phyloP scores from a whole-genome alignment of 2,113 vertebrate genomes.

The Jaculus jaculus region DNA sequence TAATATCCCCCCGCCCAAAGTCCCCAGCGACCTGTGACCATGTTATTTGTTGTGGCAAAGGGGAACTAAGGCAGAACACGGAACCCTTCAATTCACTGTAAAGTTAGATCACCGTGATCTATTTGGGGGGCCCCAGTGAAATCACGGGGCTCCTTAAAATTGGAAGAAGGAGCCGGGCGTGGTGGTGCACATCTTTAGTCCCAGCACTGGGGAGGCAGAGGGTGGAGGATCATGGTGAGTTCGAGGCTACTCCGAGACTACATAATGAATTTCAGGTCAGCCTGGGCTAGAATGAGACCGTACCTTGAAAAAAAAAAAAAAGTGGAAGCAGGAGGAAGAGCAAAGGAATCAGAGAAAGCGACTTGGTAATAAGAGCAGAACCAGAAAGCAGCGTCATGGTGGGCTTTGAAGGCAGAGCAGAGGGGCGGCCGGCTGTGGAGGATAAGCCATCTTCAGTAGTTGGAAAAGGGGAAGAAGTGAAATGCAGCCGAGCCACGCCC shows the following conservation, averaged over 20 bases:
- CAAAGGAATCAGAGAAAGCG: neutral
- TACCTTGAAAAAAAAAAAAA: too few species aligned
- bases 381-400: accelerated
- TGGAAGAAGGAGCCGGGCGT: neutral
- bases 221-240: too few species aligned
- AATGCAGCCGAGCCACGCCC: neutral
- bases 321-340: neutral
- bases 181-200: too few species aligned
- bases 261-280: too few species aligned
- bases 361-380: neutral
- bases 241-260: too few species aligned
- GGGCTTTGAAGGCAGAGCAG: neutral
- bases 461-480: neutral
- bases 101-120: neutral
- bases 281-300: too few species aligned
- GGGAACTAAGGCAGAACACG: neutral
- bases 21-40: neutral
- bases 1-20: neutral
- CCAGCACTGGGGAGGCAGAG: too few species aligned
- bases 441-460: neutral
- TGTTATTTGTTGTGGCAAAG: neutral
- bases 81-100: neutral
- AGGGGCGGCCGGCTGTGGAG: neutral
- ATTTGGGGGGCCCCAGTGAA: neutral
- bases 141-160: neutral